Evolutionary conservation across 2,113 vertebrate species (phyloP).

Genomic region (Tringa solitaria): DNA sequence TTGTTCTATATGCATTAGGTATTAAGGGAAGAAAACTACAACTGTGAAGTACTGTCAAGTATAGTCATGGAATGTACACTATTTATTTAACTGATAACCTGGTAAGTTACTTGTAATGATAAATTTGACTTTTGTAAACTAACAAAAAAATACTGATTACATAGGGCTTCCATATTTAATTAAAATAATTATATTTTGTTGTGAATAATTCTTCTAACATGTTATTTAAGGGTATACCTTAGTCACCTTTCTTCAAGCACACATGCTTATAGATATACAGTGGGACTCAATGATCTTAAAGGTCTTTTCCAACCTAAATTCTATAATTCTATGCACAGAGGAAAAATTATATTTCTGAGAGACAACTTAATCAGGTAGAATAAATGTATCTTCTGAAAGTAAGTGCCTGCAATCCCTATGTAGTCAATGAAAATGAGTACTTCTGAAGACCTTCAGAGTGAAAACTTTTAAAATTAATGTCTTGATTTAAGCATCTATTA

Average conservation of each 20-base stretch:
- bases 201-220: constrained; percentile 38
- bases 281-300: neutral
- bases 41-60: neutral
- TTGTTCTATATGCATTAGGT: neutral
- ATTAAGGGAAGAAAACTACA: neutral
- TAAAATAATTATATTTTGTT: constrained; percentile 40
- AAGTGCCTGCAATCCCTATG: neutral
- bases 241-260: neutral
- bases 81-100: neutral
- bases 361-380: neutral
- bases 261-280: neutral
- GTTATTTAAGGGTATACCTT: neutral
- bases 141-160: constrained; percentile 43
- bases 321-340: neutral
- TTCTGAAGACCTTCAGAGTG: neutral
- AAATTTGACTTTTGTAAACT: constrained; percentile 33
- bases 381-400: neutral
- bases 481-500: neutral
- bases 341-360: constrained; percentile 19
- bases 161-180: constrained; percentile 5
- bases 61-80: neutral
- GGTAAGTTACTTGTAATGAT: constrained; percentile 13
- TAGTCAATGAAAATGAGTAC: neutral
- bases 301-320: neutral
- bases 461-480: neutral